Percentiles rank a stretch among this genome's conserved stretches.
phyloP scores from a whole-genome alignment of 2,888 invertebrate species.

The Schizotus pectinicornis region DNA sequence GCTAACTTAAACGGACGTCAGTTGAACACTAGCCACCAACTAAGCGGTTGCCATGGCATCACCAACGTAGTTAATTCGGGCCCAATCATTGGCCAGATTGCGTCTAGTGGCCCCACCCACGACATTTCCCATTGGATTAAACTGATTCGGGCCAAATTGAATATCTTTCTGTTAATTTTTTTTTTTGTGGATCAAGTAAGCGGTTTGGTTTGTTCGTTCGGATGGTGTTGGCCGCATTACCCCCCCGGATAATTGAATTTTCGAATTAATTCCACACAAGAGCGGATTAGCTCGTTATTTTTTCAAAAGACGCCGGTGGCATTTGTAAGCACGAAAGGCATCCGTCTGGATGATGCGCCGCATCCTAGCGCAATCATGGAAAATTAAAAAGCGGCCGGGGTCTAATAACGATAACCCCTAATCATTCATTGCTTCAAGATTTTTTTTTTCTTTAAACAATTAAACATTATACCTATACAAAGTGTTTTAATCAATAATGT shows the following conservation, averaged over 20 bases:
- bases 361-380: too few species aligned
- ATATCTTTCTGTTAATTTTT: slow-evolving; percentile 60
- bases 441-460: too few species aligned
- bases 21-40: slow-evolving; percentile 50
- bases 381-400: too few species aligned
- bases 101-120: slow-evolving; percentile 49
- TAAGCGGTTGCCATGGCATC: slow-evolving; percentile 59
- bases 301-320: slow-evolving; percentile 7
- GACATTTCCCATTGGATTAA: slow-evolving; percentile 59
- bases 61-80: slow-evolving; percentile 49
- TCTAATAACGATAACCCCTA: too few species aligned
- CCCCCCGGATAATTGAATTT: slow-evolving; percentile 27
- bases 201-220: slow-evolving; percentile 40
- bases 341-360: too few species aligned
- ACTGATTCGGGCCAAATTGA: slow-evolving; percentile 60
- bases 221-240: slow-evolving; percentile 24
- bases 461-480: too few species aligned
- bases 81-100: slow-evolving; percentile 57
- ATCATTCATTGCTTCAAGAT: too few species aligned
- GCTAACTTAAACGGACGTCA: slow-evolving; percentile 44
- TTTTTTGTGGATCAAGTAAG: slow-evolving; percentile 52
- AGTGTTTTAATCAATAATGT: too few species aligned
- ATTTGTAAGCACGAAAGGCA: too few species aligned
- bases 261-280: slow-evolving; percentile 27
- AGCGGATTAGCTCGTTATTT: slow-evolving; percentile 28